Evolutionary conservation across 2,888 invertebrate species (phyloP).

Genomic region (Drosophila siamana): DNA sequence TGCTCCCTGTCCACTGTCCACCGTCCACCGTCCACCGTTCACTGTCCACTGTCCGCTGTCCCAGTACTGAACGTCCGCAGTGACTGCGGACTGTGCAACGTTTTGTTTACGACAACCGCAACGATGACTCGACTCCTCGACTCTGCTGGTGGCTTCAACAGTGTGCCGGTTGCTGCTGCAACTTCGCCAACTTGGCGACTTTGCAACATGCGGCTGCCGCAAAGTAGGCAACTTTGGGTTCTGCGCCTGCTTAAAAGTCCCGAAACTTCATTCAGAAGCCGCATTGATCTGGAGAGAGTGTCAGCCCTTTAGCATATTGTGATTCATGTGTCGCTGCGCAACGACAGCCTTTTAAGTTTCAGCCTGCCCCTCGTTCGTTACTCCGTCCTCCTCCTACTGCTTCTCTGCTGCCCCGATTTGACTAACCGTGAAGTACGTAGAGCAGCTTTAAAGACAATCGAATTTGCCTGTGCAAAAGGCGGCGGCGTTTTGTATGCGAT

Average conservation of each 20-base stretch:
- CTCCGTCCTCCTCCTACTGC: neutral
- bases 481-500: constrained; percentile 48
- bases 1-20: neutral
- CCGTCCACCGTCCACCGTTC: constrained; percentile 9
- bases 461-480: constrained; percentile 46
- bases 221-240: constrained; percentile 78
- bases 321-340: constrained; percentile 83
- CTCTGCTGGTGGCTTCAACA: constrained; percentile 58
- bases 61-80: constrained; percentile 68
- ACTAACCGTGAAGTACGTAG: constrained; percentile 9
- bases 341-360: constrained; percentile 57
- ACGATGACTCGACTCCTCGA: constrained; percentile 63
- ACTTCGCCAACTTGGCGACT: constrained; percentile 15
- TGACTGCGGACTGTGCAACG: constrained; percentile 63
- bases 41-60: constrained; percentile 44
- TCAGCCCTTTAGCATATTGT: constrained; percentile 84
- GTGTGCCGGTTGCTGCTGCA: constrained; percentile 25
- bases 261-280: constrained; percentile 80
- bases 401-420: neutral
- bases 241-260: constrained; percentile 54
- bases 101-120: constrained; percentile 77
- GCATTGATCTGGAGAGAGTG: constrained; percentile 83
- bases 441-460: constrained; percentile 33
- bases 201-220: constrained; percentile 49
- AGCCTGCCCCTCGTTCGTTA: neutral